phyloP scores from a whole-genome alignment of 2,113 vertebrate species.

The Plotosus lineatus region DNA sequence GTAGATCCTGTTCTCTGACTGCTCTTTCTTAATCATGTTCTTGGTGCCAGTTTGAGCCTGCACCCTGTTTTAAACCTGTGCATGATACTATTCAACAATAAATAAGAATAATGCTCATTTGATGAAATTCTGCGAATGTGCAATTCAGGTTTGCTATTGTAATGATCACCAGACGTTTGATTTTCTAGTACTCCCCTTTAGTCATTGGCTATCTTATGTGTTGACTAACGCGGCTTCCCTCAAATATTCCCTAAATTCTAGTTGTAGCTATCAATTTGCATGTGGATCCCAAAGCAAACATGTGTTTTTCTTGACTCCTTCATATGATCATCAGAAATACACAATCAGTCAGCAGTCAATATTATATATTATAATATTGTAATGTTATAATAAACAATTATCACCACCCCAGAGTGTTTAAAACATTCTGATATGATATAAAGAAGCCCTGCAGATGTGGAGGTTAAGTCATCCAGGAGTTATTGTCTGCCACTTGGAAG shows the following conservation, averaged over 20 bases:
- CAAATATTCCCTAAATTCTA: not conserved
- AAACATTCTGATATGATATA: constrained; percentile 40
- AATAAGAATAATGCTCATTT: not conserved
- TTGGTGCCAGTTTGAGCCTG: not conserved
- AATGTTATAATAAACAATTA: not conserved
- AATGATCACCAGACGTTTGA: not conserved
- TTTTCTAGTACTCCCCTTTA: not conserved
- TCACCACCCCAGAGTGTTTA: constrained; percentile 14
- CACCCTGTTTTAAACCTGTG: not conserved
- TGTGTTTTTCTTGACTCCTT: not conserved
- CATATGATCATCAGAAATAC: not conserved
- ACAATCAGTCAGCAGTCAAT: not conserved
- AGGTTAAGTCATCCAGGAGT: not conserved
- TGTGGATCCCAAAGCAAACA: constrained; percentile 5
- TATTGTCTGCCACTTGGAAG: not conserved
- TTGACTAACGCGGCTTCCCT: not conserved
- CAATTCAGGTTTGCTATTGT: not conserved
- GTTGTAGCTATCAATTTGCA: not conserved
- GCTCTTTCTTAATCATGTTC: no score
- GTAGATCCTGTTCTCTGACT: not conserved
- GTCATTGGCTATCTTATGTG: not conserved
- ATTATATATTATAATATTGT: no score
- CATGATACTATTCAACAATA: not conserved
- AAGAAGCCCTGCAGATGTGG: constrained; percentile 5
- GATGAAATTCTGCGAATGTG: not conserved